phyloP scores from a whole-genome alignment of 2,113 vertebrate genomes.

The Channa argus region DNA sequence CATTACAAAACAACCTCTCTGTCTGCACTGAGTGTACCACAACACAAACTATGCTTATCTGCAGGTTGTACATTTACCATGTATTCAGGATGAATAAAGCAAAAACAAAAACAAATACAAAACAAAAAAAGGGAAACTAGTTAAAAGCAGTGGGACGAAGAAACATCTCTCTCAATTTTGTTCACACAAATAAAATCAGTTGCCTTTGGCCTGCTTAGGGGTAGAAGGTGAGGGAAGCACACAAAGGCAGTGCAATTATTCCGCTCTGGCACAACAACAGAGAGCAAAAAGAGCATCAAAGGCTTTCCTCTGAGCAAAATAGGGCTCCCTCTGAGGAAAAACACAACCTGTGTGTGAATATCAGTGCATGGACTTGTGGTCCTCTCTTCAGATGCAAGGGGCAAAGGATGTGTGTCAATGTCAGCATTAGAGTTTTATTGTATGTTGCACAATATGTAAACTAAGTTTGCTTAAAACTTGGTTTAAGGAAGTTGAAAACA shows the following conservation, averaged over 20 bases:
- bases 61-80: conserved; percentile 52
- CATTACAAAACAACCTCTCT: conserved; percentile 3
- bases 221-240: conserved; percentile 83
- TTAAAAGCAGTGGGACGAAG: conserved; percentile 75
- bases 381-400: conserved; percentile 57
- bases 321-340: conserved; percentile 79
- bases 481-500: too few species aligned
- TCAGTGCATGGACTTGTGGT: conserved; percentile 71
- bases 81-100: conserved; percentile 56
- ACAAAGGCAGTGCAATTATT: conserved; percentile 84
- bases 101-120: conserved; percentile 47
- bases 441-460: background rate
- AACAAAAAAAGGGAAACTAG: conserved; percentile 69
- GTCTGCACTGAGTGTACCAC: too few species aligned
- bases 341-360: conserved; percentile 76
- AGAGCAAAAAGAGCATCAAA: conserved; percentile 86
- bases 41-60: conserved; percentile 47
- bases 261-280: conserved; percentile 85
- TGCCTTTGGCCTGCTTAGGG: conserved; percentile 86
- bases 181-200: conserved; percentile 80
- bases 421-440: conserved; percentile 22
- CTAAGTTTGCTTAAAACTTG: background rate
- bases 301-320: conserved; percentile 79
- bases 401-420: conserved; percentile 51
- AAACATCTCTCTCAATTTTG: conserved; percentile 83